Base-by-base conservation (phyloP, 2,888 invertebrate genomes). In the Thera britannica region DNA sequence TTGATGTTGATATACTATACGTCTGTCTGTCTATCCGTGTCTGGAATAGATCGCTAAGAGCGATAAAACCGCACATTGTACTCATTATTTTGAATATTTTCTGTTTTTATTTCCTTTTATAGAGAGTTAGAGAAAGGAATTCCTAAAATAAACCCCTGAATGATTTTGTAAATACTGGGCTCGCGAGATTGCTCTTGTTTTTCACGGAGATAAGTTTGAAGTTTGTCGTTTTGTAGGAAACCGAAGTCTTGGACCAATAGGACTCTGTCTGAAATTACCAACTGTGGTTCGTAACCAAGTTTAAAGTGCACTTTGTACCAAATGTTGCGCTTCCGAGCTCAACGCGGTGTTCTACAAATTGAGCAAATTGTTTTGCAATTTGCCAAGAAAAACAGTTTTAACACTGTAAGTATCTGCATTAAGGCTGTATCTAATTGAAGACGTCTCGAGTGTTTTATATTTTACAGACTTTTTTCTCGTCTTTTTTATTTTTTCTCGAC, bases 221-320 rank as follows among this genome's bases (percentile, higher is more conserved):
- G 59, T n/a, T 8, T 6, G 6, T 4, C 23, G 60, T 8, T 41
- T 60, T 60, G 34, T 34, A 60, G 60, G 12, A 52, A 11, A 60
- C 36, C 6, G 38, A 58, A 35, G 49, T 49, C 41, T 34, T 34
- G 46, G 8, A 9, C 55, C 55, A 36, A 62, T 46, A 55, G 4
- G 54, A 44, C 52, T 41, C 46, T 38, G 62, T 58, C 41, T 35
- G 52, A 61, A 58, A 64, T 36, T 51, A 71, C 74, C 73, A 70
- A 77, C 72, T 75, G 75, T 60, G 77, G 70, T 75, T 73, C 73
- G 75, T 76, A 74, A 74, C 76, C 68, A 79, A 83, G 77, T 84
- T 83, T 81, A 82, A 84, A 83, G 79, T 82, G 82, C 81, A 80
- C 82, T 84, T 80, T 66, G 65, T 54, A 76, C 75, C 79, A 83